Evolutionary conservation across 2,113 vertebrate species (phyloP), one percentile per base, ranked within the genome.

Genomic region (Crotophaga sulcirostris): DNA sequence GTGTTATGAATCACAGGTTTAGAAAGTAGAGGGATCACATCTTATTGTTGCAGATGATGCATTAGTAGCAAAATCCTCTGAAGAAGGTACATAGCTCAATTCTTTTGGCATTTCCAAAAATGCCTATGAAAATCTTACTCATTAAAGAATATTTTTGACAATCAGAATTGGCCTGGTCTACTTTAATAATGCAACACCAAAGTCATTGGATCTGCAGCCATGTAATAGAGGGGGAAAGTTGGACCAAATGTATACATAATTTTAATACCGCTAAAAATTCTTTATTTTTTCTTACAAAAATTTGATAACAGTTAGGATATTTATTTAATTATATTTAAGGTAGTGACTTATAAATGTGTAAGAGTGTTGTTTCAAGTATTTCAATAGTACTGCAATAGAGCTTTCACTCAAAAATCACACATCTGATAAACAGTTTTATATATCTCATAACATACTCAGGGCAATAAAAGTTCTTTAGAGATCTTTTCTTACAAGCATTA

Each of bases 391-490:
- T 87, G 21, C n/a, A 76, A 44, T 56, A 66, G 19, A 59, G 4
- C 4, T 84, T 87, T 79, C 44, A n/a, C 33, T 90, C 68, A 68
- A 33, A 28, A 56, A 60, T 40, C 10, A 36, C 28, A 26, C 0
- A 0, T 7, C 26, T 89, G 66, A 87, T 72, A 75, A 72, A 84
- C 28, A 78, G 21, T 33, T 91, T 84, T 75, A 67, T 87, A 94
- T 74, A 94, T 91, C 51, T 81, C 34, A 63, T 3, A 29, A 29
- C 11, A 42, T 21, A 78, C 18, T 75, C 34, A 64, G 67, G 49
- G 24, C 89, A 94, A 84, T 78, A 75, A 56, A 87, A 84, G 47
- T 64, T 89, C 74, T 93, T 91, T 56, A 52, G 69, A 91, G 18
- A 64, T 44, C 18, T 72, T 67, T 89, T 83, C 54, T 67, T 78